Evolutionary conservation across 2,888 invertebrate species (phyloP).

Genomic region (Psococerastis gibbosa): DNA sequence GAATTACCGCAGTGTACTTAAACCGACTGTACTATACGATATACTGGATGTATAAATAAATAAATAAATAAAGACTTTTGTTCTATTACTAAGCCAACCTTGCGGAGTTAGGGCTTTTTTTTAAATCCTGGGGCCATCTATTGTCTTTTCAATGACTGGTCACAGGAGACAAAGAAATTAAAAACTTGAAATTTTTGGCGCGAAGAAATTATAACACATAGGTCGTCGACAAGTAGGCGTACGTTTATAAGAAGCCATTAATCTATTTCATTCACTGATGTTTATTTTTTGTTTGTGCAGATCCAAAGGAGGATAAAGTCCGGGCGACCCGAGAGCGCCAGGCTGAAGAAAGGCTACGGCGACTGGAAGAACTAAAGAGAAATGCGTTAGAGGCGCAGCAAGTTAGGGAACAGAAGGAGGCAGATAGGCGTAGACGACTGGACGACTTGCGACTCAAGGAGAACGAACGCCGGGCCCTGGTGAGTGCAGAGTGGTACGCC

Average conservation of each 20-base stretch:
- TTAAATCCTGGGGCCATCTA: too few species aligned
- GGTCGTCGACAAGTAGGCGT: too few species aligned
- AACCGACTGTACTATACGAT: too few species aligned
- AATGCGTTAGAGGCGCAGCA: conserved; percentile 78
- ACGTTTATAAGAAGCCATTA: conserved; percentile 11
- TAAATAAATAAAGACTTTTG: too few species aligned
- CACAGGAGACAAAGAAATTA: too few species aligned
- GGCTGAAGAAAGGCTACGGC: conserved; percentile 73
- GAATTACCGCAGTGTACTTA: too few species aligned
- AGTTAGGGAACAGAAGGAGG: conserved; percentile 75
- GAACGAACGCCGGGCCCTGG: conserved; percentile 30
- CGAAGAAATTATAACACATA: too few species aligned
- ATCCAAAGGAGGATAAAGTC: conserved; percentile 43
- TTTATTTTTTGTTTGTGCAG: conserved; percentile 19
- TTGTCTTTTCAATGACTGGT: too few species aligned
- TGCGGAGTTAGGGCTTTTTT: too few species aligned
- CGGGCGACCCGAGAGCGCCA: conserved; percentile 66
- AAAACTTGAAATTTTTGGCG: too few species aligned
- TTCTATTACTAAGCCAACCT: too few species aligned
- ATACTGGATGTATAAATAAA: too few species aligned
- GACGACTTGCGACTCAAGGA: conserved; percentile 66
- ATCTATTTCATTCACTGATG: background rate
- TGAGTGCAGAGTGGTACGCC: conserved; percentile 56
- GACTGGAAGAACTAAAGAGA: conserved; percentile 73
- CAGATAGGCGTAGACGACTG: conserved; percentile 60